These are phyloP conservation scores for Oncorhynchus tshawytscha DNA, from an alignment of 2,113 vertebrate genomes.

Conservation along the genomic window DNA sequence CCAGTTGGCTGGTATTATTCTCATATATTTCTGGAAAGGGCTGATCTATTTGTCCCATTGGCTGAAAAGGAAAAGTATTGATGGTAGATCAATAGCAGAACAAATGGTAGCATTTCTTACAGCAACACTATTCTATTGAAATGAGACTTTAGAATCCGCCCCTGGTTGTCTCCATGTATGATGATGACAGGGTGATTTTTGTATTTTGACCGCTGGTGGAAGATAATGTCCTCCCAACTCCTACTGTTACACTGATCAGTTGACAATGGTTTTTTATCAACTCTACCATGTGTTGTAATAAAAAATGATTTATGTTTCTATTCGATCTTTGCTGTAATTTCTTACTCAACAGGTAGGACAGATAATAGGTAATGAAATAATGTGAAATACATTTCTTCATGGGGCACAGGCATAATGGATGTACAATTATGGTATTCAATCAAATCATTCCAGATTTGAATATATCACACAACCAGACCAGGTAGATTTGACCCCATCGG, in stretches of 20 bases:
- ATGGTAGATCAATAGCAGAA: background rate
- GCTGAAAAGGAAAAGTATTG: background rate
- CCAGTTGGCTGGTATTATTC: background rate
- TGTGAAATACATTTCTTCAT: background rate
- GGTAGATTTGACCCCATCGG: background rate
- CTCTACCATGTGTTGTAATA: constrained; percentile 67
- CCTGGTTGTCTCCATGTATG: constrained; percentile 25
- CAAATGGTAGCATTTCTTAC: background rate
- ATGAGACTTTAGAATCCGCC: constrained; percentile 4
- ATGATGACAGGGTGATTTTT: constrained; percentile 31
- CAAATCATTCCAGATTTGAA: background rate
- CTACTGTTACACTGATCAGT: constrained; percentile 33
- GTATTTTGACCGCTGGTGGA: constrained; percentile 27
- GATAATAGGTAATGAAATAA: background rate
- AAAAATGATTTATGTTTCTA: constrained; percentile 56
- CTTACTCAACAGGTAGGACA: background rate
- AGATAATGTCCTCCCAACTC: background rate
- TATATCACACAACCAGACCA: background rate
- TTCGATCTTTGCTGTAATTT: background rate
- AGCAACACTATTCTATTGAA: background rate
- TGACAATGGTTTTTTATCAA: constrained; percentile 45
- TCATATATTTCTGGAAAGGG: background rate
- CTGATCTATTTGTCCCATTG: background rate
- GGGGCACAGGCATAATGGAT: too few relatives aligned
- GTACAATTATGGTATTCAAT: background rate